Conservation (phyloP, 2,797 vertebrate genomes). For the Distichodus sexfasciatus region DNA sequence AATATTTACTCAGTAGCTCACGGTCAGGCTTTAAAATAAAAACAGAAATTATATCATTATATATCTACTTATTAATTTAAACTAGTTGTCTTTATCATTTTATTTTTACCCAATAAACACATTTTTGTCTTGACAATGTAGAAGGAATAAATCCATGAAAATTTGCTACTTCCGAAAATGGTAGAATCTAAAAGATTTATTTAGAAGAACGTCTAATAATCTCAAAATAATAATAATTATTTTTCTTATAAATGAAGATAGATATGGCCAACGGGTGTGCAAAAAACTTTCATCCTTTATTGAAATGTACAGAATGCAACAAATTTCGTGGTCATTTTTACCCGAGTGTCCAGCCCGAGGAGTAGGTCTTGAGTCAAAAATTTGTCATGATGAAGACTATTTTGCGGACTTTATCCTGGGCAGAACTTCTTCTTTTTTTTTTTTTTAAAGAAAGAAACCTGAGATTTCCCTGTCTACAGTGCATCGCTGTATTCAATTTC, state of each 20-base stretch:
- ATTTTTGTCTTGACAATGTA: too few species aligned
- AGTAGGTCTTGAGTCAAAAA: slow-evolving; percentile 37
- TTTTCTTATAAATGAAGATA: neutral
- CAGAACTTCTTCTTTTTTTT: slow-evolving; percentile 37
- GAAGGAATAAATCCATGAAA: too few species aligned
- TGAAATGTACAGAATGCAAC: slow-evolving; percentile 75
- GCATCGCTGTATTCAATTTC: slow-evolving; percentile 50
- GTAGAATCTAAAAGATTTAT: too few species aligned
- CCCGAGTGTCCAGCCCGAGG: slow-evolving; percentile 70
- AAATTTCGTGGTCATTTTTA: slow-evolving; percentile 62
- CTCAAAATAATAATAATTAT: neutral
- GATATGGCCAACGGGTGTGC: slow-evolving; percentile 1
- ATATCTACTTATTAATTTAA: too few species aligned
- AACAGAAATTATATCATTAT: neutral
- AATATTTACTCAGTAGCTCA: too few species aligned
- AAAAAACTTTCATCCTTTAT: slow-evolving; percentile 69
- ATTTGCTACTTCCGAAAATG: too few species aligned
- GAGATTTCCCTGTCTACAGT: slow-evolving; percentile 75
- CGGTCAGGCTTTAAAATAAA: neutral
- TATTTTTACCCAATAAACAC: too few species aligned
- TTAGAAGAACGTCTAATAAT: too few species aligned
- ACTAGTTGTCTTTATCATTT: too few species aligned
- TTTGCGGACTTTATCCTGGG: slow-evolving; percentile 57
- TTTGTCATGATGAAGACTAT: slow-evolving; percentile 67
- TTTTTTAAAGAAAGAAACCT: slow-evolving; percentile 78